Evolutionary conservation across 2,888 invertebrate species (phyloP), one percentile per base, ranked within the genome.

Genomic region (Sacculina carcini): DNA sequence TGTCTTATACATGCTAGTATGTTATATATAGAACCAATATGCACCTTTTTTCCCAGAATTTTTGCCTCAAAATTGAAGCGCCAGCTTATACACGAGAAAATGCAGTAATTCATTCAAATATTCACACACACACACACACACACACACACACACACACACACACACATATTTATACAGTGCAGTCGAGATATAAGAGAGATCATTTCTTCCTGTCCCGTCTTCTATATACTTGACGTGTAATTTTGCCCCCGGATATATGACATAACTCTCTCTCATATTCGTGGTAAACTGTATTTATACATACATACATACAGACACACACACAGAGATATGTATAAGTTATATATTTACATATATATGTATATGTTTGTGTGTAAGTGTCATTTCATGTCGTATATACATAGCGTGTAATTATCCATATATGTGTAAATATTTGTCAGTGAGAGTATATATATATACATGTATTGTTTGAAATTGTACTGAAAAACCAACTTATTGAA

Each of bases 291-390:
- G 5, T 44, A 5, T 44, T 5, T 44, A 44, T 44, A 44, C 26
- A 44, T 44, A 44, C 29, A 46, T 46, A 46, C 7, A 12, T 23
- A 24, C 29, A 5, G 16, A 14, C 29, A 29, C 14, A 29, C 14
- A 6, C 26, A 29, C 16, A 29, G 12, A 10, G 16, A 14, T 28
- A 46, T 24, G 16, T 46, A 9, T 46, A 46, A 29, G 24, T 46
- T 47, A 47, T 28, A 47, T 47, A 28, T 47, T 6, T 47, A 28
- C 31, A 28, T 47, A 47, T 47, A 28, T 47, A 47, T 47, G 31
- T 47, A 28, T 47, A 47, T 47, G 31, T 47, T 29, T 47, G 31
- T 47, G 31, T 47, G 9, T 47, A 47, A 6, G 31, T 47, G 31
- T 28, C 28, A 29, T 29, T 28, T n/a, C n/a, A n/a, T n/a, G n/a